Conservation (phyloP, 2,113 vertebrate species). For the Atherinomorus stipes region DNA sequence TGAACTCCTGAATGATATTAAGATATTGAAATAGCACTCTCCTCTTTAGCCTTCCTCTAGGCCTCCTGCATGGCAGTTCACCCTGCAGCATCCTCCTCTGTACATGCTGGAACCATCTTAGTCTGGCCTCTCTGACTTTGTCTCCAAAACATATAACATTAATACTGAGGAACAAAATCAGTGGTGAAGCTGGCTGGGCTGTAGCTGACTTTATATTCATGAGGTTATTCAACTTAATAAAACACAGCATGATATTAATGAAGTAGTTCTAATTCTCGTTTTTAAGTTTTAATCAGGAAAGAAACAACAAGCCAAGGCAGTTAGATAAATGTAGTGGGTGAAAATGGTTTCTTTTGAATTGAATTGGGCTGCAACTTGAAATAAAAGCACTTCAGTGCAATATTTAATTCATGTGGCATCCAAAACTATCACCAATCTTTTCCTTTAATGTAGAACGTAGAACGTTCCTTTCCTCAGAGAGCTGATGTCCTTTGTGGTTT, state of each 20-base stretch:
- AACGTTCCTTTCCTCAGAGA: slow-evolving; percentile 6
- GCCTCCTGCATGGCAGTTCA: too few species aligned
- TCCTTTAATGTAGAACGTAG: neutral
- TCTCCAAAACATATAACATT: too few species aligned
- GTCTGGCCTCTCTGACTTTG: too few species aligned
- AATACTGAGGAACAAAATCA: too few species aligned
- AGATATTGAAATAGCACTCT: too few species aligned
- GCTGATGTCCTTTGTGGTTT: slow-evolving; percentile 23
- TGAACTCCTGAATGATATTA: too few species aligned
- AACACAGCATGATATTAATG: neutral
- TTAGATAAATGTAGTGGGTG: neutral
- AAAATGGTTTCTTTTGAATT: neutral
- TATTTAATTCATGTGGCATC: slow-evolving; percentile 27
- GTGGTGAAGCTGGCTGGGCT: too few species aligned
- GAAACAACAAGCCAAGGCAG: neutral
- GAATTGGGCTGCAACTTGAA: neutral
- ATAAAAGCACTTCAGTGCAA: slow-evolving; percentile 14
- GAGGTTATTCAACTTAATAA: too few species aligned
- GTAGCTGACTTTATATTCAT: too few species aligned
- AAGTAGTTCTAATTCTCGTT: neutral
- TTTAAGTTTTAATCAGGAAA: slow-evolving; percentile 15
- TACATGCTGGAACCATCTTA: too few species aligned
- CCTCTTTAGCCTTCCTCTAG: too few species aligned
- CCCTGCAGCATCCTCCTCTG: too few species aligned
- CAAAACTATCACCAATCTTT: neutral